Base-by-base conservation (phyloP, 2,113 vertebrate genomes). In the Dissostichus mawsoni region DNA sequence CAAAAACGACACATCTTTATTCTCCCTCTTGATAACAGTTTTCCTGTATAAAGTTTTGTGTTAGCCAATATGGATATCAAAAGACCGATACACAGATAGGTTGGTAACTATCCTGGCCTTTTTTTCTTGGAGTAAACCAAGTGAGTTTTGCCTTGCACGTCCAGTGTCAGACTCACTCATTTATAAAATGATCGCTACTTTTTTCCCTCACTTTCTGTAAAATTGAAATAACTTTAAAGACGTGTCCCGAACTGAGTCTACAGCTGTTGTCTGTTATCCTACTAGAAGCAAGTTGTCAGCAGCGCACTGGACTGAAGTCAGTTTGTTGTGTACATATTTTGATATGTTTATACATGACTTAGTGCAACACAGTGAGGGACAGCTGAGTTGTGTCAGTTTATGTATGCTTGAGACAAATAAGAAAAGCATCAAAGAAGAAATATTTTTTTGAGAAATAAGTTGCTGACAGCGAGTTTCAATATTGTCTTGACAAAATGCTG, bases 181-280 rank as follows among this genome's bases (percentile, higher is more conserved):
- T 36, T 48, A 48, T 55, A 20, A 51, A 25, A 77, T 16, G 45
- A 25, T 47, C 11, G 1, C 76, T 23, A 9, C 16, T 53, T 7
- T 25, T 25, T 57, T 44, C 57, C 69, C 51, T 75, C 1, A 69
- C n/a, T 57, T 52, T 44, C 45, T 65, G 10, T 25, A 9, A 41
- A 41, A 41, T 41, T 41, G 13, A 56, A 51, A 57, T 50, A 69
- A 44, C 59, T 36, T 53, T n/a, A 61, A 44, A 71, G 36, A n/a
- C 59, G 33, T 52, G 58, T 64, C 65, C 8, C 1, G 13, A 79
- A 58, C 70, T 11, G 44, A 48, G 11, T 50, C 25, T 36, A 6
- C 48, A 79, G 67, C 61, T 71, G 48, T 70, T 55, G n/a, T 36
- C 65, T n/a, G 48, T 76, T 64, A 70, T 59, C 20, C 61, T 47